Conservation (phyloP, 2,797 vertebrate genomes). For the Astyanax mexicanus region DNA sequence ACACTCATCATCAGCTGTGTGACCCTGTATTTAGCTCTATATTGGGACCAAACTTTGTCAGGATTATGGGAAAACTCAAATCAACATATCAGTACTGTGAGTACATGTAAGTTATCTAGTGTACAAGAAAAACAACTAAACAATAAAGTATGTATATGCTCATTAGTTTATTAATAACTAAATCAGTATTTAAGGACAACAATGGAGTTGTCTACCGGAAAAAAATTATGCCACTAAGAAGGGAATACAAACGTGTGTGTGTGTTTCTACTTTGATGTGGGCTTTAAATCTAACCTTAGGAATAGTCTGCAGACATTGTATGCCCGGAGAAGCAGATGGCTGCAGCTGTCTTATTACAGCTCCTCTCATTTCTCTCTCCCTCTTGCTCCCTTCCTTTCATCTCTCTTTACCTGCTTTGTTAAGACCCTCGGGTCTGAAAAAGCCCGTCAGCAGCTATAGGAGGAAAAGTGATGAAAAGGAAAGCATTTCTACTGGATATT, state of each 20-base stretch:
- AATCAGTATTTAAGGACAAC: too few species aligned
- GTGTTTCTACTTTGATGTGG: background rate
- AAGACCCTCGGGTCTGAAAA: background rate
- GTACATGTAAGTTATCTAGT: too few species aligned
- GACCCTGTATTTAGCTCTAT: too few species aligned
- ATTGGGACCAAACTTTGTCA: too few species aligned
- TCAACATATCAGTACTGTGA: too few species aligned
- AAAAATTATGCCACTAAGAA: background rate
- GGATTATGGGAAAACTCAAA: too few species aligned
- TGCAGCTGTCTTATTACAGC: background rate
- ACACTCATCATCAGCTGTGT: too few species aligned
- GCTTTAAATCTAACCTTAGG: conserved; percentile 10
- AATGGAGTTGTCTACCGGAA: background rate
- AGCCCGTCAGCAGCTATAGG: background rate
- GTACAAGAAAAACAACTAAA: too few species aligned
- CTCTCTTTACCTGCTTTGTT: background rate
- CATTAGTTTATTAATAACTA: too few species aligned
- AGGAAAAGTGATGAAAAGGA: background rate
- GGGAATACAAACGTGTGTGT: background rate
- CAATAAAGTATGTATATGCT: too few species aligned
- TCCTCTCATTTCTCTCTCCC: background rate
- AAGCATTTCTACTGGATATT: background rate
- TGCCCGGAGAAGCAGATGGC: background rate
- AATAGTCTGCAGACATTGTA: background rate
- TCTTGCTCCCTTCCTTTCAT: background rate